These are phyloP conservation scores for Metellina segmentata DNA, from an alignment of 2,888 invertebrate species.

Conservation along the genomic window DNA sequence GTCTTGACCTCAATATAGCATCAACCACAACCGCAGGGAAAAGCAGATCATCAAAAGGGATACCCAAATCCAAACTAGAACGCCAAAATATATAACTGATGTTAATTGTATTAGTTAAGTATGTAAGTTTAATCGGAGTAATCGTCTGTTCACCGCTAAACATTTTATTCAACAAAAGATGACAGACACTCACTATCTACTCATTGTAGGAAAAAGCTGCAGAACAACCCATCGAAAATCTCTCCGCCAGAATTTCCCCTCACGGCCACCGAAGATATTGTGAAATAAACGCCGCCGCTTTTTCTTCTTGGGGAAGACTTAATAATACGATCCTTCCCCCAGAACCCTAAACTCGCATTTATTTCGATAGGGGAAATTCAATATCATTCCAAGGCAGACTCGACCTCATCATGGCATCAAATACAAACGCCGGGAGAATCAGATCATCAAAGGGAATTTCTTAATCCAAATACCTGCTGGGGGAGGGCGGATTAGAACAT, in stretches of 20 bases:
- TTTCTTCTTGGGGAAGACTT: slow-evolving; percentile 30
- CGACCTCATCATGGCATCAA: slow-evolving; percentile 70
- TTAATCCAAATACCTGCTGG: no score
- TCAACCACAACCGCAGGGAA: slow-evolving; percentile 12
- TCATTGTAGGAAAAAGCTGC: no score
- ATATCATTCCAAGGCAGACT: slow-evolving; percentile 49
- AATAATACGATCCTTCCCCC: slow-evolving; percentile 28
- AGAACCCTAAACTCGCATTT: slow-evolving; percentile 49
- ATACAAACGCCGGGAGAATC: slow-evolving; percentile 25
- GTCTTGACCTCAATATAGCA: slow-evolving; percentile 65
- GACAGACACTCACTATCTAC: no score
- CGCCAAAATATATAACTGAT: no score
- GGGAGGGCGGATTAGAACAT: no score
- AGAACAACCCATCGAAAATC: no score
- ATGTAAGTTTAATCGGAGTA: no score
- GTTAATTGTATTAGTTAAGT: no score
- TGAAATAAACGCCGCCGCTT: slow-evolving; percentile 4
- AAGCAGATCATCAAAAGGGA: not conserved
- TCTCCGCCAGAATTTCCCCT: not conserved
- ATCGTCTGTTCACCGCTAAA: no score
- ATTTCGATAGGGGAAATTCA: slow-evolving; percentile 42
- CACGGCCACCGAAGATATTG: not conserved
- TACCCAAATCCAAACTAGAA: no score
- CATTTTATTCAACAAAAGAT: no score
- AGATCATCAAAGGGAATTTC: not conserved